Base-by-base conservation (phyloP, 2,797 vertebrate species). In the Rhodeus uyekii region DNA sequence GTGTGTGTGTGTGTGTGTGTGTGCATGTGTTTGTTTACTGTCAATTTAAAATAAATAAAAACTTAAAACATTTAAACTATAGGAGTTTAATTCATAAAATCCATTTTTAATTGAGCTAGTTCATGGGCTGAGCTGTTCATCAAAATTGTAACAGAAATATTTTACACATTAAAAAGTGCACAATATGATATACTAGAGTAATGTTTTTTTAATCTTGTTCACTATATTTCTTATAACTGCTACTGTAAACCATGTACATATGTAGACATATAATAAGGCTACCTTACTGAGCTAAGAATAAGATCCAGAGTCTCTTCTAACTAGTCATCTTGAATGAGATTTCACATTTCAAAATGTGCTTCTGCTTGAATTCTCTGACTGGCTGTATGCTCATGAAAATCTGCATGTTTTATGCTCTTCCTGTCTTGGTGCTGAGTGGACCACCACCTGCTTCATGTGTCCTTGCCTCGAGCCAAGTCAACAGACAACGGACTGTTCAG, bases 401-500 rank as follows among this genome's bases (percentile, higher is more conserved):
- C 85, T 78, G 55, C 80, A 84, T 86, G 80, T 72, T 82, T 83
- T 78, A 55, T 87, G 79, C 82, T 82, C 82, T 83, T 87, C 77
- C 87, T 87, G 74, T 84, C 76, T 82, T 58, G 81, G 34, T 83
- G 84, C 72, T 81, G 77, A 84, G 58, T 83, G 80, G 73, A 82
- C 80, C 80, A 80, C 77, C 85, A 88, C 85, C 85, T 88, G 85
- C 81, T 84, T 76, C 65, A 82, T 85, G 81, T 85, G 81, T 86
- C 83, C 85, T 87, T 86, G 87, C 84, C 84, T 69, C 65, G 63
- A 87, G 87, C 83, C 85, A 86, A 87, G 81, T 83, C 83, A 81
- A 86, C 80, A 84, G 80, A 86, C 82, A 84, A 80, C 50, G 65
- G 72, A 83, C 82, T 84, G 83, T 87, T 87, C 83, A 65, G 32